These are phyloP conservation scores for Nezara viridula DNA, from an alignment of 2,888 invertebrate genomes.

Conservation along the genomic window DNA sequence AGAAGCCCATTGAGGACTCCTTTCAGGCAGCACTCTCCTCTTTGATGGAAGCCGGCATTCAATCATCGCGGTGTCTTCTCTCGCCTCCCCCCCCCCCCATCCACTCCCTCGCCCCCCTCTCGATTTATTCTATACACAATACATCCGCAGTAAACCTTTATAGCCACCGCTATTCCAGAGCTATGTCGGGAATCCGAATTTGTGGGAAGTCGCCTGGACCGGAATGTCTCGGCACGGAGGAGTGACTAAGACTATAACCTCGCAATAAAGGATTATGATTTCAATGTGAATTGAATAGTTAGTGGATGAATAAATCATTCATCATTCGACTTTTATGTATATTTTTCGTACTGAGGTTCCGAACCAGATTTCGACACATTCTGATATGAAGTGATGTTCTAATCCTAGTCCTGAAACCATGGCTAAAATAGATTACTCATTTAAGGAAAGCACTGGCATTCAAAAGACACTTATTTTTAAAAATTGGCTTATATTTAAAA, in stretches of 20 bases:
- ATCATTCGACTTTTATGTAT: too few relatives aligned
- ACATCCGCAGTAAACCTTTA: constrained; percentile 4
- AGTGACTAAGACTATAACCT: not conserved
- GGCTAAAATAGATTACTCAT: too few relatives aligned
- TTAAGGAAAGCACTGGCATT: too few relatives aligned
- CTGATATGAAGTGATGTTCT: too few relatives aligned
- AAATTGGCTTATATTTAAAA: too few relatives aligned
- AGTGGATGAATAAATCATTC: too few relatives aligned
- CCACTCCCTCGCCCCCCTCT: not conserved
- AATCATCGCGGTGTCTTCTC: constrained; percentile 17
- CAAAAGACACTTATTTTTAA: too few relatives aligned
- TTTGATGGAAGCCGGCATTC: constrained; percentile 14
- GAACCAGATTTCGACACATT: too few relatives aligned
- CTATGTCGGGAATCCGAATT: not conserved
- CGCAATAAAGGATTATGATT: not conserved
- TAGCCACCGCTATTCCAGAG: not conserved
- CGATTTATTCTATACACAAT: constrained; percentile 40
- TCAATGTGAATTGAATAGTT: not conserved
- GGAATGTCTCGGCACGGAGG: not conserved
- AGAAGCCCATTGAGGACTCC: not conserved
- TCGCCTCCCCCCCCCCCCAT: not conserved
- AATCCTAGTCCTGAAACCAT: too few relatives aligned
- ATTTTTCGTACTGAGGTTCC: too few relatives aligned
- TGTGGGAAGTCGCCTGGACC: not conserved
- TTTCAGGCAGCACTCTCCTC: not conserved